Conservation (phyloP, 2,113 vertebrate genomes). For the Shinisaurus crocodilurus region DNA sequence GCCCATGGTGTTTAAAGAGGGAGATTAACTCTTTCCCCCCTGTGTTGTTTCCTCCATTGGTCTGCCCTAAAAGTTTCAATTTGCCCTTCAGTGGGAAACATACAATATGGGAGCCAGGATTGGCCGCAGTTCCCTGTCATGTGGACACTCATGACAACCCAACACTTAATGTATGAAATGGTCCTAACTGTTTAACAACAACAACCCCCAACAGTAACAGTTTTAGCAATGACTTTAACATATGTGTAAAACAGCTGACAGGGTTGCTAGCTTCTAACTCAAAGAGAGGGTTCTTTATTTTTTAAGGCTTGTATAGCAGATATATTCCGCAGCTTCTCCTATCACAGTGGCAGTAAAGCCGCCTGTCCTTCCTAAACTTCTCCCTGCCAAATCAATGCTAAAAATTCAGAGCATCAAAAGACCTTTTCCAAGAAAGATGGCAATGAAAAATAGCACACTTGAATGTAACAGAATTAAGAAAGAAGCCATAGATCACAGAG, state of each 20-base stretch:
- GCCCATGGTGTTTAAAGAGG: no score
- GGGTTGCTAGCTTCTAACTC: background rate
- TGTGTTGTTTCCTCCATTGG: background rate
- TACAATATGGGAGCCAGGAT: background rate
- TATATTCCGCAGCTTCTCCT: background rate
- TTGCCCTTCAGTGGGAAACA: background rate
- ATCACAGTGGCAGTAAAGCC: background rate
- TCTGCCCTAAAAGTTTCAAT: background rate
- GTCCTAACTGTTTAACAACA: no score
- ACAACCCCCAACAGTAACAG: background rate
- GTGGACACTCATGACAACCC: background rate
- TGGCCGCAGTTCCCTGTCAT: background rate
- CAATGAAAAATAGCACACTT: slow-evolving; percentile 37
- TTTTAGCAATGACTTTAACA: background rate
- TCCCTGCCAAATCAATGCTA: slow-evolving; percentile 11
- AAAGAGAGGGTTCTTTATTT: background rate
- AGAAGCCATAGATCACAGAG: background rate
- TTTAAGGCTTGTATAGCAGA: background rate
- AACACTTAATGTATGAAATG: background rate
- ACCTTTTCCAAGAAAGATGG: slow-evolving; percentile 52
- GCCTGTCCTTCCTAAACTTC: background rate
- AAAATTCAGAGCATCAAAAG: slow-evolving; percentile 30
- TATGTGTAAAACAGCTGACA: background rate
- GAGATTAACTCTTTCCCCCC: background rate
- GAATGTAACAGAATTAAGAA: slow-evolving; percentile 30